Percentiles rank a stretch among this genome's conserved stretches.
Evolutionary conservation across 2,797 vertebrate species (phyloP).

Genomic region (Rhadinocentrus ornatus): DNA sequence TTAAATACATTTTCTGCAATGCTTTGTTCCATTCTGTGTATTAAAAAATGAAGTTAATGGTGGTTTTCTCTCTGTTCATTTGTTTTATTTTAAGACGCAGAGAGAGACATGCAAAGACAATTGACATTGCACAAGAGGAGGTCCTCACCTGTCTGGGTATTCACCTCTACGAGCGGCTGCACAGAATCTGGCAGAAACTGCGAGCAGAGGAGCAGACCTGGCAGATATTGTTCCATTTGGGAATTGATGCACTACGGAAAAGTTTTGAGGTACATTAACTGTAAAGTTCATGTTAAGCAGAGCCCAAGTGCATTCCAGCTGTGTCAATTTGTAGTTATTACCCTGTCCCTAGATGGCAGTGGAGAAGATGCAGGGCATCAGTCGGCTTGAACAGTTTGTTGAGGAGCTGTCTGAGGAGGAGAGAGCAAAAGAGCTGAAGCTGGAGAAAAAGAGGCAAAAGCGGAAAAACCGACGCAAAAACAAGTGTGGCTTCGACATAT

Average conservation of each 20-base stretch:
- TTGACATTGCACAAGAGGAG: constrained; percentile 98
- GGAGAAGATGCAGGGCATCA: constrained; percentile 97
- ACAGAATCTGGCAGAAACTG: constrained; percentile 97
- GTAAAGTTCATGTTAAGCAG: not conserved
- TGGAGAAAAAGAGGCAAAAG: constrained; percentile 98
- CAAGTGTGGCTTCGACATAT: constrained; percentile 90
- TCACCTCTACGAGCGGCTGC: constrained; percentile 95
- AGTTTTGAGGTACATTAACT: constrained; percentile 90
- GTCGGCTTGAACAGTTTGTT: constrained; percentile 94
- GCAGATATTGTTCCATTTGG: constrained; percentile 96
- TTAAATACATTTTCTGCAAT: not conserved
- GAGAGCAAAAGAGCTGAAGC: constrained; percentile 93
- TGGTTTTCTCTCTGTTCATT: not conserved
- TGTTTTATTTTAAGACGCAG: constrained; percentile 81
- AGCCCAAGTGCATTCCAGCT: not conserved
- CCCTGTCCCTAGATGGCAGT: constrained; percentile 88
- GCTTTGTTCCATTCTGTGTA: not conserved
- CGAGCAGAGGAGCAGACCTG: constrained; percentile 97
- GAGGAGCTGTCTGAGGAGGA: constrained; percentile 97
- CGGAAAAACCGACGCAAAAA: constrained; percentile 97
- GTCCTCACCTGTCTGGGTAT: constrained; percentile 97
- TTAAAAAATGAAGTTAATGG: not conserved
- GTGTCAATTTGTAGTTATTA: not conserved
- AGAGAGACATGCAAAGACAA: constrained; percentile 97
- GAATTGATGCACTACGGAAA: constrained; percentile 94